phyloP scores from a whole-genome alignment of 2,113 vertebrate species.

The Otis tarda region DNA sequence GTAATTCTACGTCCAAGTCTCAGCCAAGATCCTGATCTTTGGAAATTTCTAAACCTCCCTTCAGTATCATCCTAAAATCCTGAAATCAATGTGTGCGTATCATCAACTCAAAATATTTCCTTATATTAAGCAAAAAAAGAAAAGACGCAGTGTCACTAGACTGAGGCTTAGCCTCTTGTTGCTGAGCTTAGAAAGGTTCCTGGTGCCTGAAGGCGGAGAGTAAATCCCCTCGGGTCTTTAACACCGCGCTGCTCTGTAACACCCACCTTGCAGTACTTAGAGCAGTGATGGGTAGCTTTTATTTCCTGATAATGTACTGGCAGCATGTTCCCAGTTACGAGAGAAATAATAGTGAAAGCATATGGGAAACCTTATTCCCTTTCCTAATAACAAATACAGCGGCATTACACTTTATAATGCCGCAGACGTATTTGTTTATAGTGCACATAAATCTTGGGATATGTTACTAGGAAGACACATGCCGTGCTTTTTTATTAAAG shows the following conservation, averaged over 20 bases:
- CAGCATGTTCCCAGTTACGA: not conserved
- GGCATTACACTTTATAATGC: conserved; percentile 38
- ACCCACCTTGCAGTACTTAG: not conserved
- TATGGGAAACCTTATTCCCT: conserved; percentile 50
- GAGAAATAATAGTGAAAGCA: conserved; percentile 46
- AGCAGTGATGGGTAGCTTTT: not conserved
- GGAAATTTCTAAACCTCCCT: not conserved
- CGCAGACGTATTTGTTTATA: conserved; percentile 31
- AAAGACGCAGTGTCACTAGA: not conserved
- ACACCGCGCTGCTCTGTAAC: not conserved
- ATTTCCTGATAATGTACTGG: not conserved
- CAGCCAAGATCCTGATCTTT: not conserved
- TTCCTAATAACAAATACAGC: conserved; percentile 52
- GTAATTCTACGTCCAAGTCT: not conserved
- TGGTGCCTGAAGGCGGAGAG: not conserved
- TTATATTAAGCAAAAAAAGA: not conserved
- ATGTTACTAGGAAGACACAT: not conserved
- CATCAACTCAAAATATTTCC: not conserved
- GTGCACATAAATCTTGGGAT: conserved; percentile 30
- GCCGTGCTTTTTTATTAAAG: conserved; percentile 15
- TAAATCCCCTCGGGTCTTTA: not conserved
- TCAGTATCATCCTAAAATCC: not conserved
- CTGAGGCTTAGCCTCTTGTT: not conserved
- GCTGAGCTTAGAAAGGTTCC: not conserved
- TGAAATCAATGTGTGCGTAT: not conserved